Base-by-base conservation (phyloP, 2,113 vertebrate genomes). In the Ivindomyrus marchei region DNA sequence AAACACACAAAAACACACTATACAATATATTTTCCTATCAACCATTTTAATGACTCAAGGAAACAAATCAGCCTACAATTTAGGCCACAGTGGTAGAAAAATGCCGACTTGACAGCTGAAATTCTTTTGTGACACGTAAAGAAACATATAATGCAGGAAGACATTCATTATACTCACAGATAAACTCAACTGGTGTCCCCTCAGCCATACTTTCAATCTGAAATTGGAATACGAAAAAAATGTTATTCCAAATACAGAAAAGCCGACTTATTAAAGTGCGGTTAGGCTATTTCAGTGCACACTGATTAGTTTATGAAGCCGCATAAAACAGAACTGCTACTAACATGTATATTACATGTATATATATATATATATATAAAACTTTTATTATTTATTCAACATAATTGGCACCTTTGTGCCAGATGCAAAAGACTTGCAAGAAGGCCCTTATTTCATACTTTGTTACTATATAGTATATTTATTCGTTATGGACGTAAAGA, bases 101-200 rank as follows among this genome's bases (percentile, higher is more conserved):
- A 19, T 39, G 36, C 39, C 0, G 15, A 39, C 49, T 45, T 17
- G 21, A 52, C 2, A 52, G 46, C 31, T 36, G 10, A 89, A 89
- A 36, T 42, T 53, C 50, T 17, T 56, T 15, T 19, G 17, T 2
- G 31, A 77, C 70, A 77, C 15, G n/a, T 17, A 77, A 15, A 50
- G 2, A 39, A 88, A 52, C 13, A 19, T 36, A 39, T 70, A 15
- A 31, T 9, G 31, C 19, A 84, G 13, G 58, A 90, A 0, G 24
- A 88, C 21, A 46, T 91, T 90, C 91, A 56, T 90, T 24, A 92
- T 94, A 98, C 97, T 98, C 94, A 98, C 98, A 98, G 94, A 98
- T 95, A 93, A 97, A 97, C 93, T 97, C 97, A 88, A 97, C 97
- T 91, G 91, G 96, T 42, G 94, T 94, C 92, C 96, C 95, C 92